phyloP scores from a whole-genome alignment of 2,797 vertebrate genomes.

The Anguilla obscura region DNA sequence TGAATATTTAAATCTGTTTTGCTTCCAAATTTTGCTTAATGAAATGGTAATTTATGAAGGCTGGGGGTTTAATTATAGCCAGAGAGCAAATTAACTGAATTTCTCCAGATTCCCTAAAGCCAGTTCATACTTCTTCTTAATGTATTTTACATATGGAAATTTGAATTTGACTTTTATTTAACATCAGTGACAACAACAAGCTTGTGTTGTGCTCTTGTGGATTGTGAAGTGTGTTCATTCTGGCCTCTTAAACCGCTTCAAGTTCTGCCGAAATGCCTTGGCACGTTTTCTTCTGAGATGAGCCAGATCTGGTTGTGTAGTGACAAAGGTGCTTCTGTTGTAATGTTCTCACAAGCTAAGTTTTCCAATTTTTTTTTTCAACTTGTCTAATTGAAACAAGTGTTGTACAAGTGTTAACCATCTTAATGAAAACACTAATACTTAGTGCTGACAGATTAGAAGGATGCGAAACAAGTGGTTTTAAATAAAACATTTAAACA shows the following conservation, averaged over 20 bases:
- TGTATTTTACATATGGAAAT: conserved; percentile 55
- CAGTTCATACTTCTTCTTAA: conserved; percentile 46
- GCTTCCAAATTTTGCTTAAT: conserved; percentile 60
- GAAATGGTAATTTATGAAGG: conserved; percentile 69
- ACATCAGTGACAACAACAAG: conserved; percentile 25
- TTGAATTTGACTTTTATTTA: conserved; percentile 53
- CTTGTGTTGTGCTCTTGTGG: neutral
- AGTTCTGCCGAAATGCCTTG: neutral
- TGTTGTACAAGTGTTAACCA: neutral
- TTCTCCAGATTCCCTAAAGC: conserved; percentile 61
- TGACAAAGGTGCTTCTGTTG: neutral
- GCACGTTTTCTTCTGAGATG: neutral
- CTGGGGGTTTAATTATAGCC: conserved; percentile 62
- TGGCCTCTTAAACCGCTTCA: neutral
- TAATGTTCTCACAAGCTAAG: neutral
- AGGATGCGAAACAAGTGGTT: neutral
- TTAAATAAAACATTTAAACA: neutral
- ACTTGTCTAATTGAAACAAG: neutral
- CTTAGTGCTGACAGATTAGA: neutral
- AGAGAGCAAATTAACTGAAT: conserved; percentile 65
- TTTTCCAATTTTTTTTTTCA: neutral
- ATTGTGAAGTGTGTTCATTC: neutral
- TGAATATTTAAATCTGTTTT: conserved; percentile 70
- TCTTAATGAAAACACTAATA: neutral
- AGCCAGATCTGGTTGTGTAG: neutral